Base-by-base conservation (phyloP, 2,888 invertebrate species). In the Polylopha cassiicola region DNA sequence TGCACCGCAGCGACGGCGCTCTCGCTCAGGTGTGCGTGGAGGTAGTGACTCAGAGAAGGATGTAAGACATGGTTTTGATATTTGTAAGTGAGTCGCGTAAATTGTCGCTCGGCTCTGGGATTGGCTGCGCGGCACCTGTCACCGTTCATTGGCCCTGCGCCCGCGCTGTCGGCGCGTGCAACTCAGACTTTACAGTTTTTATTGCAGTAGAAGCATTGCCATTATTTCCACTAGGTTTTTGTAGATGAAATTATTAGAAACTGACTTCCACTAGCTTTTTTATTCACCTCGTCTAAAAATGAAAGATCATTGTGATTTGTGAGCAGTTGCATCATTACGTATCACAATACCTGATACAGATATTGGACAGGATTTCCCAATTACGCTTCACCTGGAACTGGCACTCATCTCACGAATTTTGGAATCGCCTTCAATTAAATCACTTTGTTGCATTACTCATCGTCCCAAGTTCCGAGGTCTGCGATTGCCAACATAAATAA, bases 71-170 rank as follows among this genome's bases (percentile, higher is more conserved):
- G 61, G 72, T 67, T 68, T 63, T 44, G 61, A 63, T 63, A 68
- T 69, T 65, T 65, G 49, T 61, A 59, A 61, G 50, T 53, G 51
- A 65, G 66, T 63, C 61, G 69, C 57, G 63, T 69, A 64, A 67
- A 65, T 51, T 61, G 53, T 55, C 56, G 61, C 55, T 62, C 59
- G 57, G 63, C 57, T 51, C 58, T 53, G 54, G 62, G 68, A 74
- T 77, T 74, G 70, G 74, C 58, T 50, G 65, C 61, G 55, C 62
- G 64, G 67, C 74, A 79, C 73, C 74, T 77, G 79, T 74, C 74
- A 70, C 61, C 76, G 79, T 77, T 78, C 78, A 73, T 73, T 78
- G 77, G 79, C 78, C 74, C 74, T 69, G 66, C 58, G 63, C 58
- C 59, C 52, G 66, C 55, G 55, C 43, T 39, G 48, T 26, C 49